Evolutionary conservation across 2,113 vertebrate species (phyloP).

Genomic region (Malurus elegans): DNA sequence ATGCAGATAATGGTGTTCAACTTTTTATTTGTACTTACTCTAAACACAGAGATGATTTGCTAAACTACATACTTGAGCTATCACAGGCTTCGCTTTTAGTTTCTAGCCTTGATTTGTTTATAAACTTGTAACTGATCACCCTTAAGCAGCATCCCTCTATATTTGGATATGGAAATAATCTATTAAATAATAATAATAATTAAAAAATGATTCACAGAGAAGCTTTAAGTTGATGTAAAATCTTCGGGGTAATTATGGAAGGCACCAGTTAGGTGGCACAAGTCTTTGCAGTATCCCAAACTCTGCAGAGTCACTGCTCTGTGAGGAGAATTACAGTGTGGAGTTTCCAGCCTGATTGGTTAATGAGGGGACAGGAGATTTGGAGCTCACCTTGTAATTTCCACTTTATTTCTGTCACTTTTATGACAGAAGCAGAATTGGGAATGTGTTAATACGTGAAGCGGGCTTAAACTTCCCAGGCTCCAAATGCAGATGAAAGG

Average conservation of each 20-base stretch:
- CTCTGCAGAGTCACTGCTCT: background rate
- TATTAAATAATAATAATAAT: background rate
- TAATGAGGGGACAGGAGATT: background rate
- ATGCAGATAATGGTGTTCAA: background rate
- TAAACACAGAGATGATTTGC: background rate
- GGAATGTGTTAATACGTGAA: background rate
- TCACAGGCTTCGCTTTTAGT: background rate
- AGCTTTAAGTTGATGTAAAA: background rate
- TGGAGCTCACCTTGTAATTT: background rate
- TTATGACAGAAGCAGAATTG: background rate
- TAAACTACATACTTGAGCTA: background rate
- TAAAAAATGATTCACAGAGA: background rate
- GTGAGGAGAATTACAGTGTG: background rate
- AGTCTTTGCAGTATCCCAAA: background rate
- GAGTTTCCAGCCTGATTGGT: background rate
- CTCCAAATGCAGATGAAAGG: background rate
- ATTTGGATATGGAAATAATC: background rate
- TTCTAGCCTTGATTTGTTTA: slow-evolving; percentile 3
- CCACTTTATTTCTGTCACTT: background rate
- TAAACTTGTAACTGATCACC: background rate
- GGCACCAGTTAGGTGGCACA: background rate
- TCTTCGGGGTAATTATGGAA: background rate
- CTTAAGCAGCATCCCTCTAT: background rate
- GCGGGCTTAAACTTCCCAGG: background rate
- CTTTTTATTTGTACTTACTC: background rate